Conservation (phyloP, 2,797 vertebrate genomes). For the Monodelphis domestica region DNA sequence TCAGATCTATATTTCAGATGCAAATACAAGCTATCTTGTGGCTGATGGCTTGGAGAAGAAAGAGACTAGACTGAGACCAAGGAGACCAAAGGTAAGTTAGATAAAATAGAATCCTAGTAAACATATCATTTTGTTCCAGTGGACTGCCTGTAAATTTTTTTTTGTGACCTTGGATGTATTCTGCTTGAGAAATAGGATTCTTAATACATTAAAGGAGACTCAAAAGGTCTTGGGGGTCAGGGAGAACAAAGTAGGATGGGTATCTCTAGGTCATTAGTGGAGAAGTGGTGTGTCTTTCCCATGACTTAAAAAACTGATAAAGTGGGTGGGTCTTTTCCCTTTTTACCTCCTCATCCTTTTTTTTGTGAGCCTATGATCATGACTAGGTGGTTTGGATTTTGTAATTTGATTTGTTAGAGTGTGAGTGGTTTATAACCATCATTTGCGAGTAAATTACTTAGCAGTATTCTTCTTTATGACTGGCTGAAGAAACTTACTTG, state of each 20-base stretch:
- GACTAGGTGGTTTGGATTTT: constrained; percentile 51
- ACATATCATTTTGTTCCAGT: background rate
- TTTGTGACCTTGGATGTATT: background rate
- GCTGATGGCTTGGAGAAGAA: background rate
- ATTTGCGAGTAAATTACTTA: constrained; percentile 81
- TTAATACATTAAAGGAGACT: background rate
- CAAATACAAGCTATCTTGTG: background rate
- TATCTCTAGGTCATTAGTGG: background rate
- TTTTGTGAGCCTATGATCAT: constrained; percentile 3
- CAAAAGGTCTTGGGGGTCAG: rapidly evolving
- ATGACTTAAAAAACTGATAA: background rate
- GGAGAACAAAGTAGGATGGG: background rate
- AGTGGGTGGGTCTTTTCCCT: background rate
- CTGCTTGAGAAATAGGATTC: background rate
- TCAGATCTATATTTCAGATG: background rate
- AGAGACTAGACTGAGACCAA: background rate
- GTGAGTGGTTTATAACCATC: constrained; percentile 79
- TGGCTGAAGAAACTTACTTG: constrained; percentile 83
- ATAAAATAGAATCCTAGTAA: background rate
- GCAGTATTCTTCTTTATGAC: constrained; percentile 80
- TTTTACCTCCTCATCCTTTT: background rate
- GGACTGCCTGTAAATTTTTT: background rate
- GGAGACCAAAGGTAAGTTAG: background rate
- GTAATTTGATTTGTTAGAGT: constrained; percentile 75
- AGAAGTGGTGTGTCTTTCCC: background rate